Evolutionary conservation across 92 coral and sea anemone genomes (phyloP), one percentile per base, ranked within the genome.

Genomic region (Montipora capitata): DNA sequence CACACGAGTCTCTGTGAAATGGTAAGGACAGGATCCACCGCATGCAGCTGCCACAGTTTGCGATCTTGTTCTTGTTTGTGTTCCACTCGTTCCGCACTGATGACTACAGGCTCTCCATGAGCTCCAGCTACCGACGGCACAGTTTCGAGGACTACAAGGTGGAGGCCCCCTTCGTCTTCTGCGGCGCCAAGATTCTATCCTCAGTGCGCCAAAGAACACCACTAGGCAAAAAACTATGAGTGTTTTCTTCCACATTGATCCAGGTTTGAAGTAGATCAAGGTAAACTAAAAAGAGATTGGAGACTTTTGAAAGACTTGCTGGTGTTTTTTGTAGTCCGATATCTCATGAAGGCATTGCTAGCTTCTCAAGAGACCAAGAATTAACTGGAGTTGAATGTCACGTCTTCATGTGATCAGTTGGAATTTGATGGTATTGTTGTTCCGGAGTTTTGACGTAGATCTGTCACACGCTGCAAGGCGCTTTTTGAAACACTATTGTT

Each of bases 31-130:
- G 11, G 62, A 44, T 18, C 90, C 89, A 10, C 89, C 96, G 14
- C 93, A 88, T 4, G 87, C 73, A 59, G 91, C 95, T 0, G 57
- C 61, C 2, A 74, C 87, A 4, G 89, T 82, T 78, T 92, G 88
- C 15, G 52, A 35, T 76, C 99, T 90, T 2, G 89, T 74, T 64
- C 99, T 74, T 15, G 79, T 76, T 85, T 90, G 94, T 4, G 92
- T 78, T 7, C 99, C 99, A 4, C 93, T 92, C 15, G 87, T 90
- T 1, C 99, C 99, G 67, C 99, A 96, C 16, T 40, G 87, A 49
- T 88, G 98, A 6, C 89, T 80, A 72, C 99, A 94, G 17, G 79
- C 72, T 12, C 93, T 49, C 96, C 96, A 96, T 3, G 69, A 13
- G 10, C 85, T 15, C 98, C 96, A 96, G 0, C 40, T 10, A 3